Evolutionary conservation across 1,140 invertebrate genomes (phyloP).

Genomic region (Ceratina japonica): DNA sequence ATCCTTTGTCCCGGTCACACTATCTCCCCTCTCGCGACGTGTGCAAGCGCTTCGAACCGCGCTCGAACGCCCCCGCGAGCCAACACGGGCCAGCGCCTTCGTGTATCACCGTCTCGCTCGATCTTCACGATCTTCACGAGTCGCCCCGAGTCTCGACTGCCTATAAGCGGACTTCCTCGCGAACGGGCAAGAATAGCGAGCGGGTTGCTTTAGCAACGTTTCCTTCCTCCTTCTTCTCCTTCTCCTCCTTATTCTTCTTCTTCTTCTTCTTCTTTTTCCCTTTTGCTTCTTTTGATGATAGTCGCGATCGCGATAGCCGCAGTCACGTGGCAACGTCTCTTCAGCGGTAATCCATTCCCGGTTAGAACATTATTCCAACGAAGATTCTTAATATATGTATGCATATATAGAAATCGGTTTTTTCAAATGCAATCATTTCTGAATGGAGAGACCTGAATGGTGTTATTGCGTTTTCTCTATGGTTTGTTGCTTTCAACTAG

Average conservation of each 20-base stretch:
- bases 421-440: no score
- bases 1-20: background rate
- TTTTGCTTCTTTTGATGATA: background rate
- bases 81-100: slow-evolving; percentile 62
- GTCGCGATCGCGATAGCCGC: background rate
- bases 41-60: slow-evolving; percentile 60
- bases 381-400: no score
- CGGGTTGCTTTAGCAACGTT: slow-evolving; percentile 28
- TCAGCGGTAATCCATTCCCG: no score
- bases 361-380: no score
- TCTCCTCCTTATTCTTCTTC: background rate
- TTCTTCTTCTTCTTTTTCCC: background rate
- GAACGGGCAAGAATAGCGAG: slow-evolving; percentile 46
- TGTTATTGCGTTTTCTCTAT: slow-evolving; percentile 14
- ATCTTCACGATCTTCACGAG: slow-evolving; percentile 72
- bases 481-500: slow-evolving; percentile 1
- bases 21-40: slow-evolving; percentile 38
- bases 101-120: slow-evolving; percentile 62
- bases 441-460: no score
- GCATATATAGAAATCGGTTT: background rate
- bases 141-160: slow-evolving; percentile 61
- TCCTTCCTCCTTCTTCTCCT: slow-evolving; percentile 1
- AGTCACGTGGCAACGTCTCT: no score
- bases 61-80: slow-evolving; percentile 69
- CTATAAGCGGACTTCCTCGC: slow-evolving; percentile 58